Percentiles rank a stretch among this genome's conserved stretches.
These are phyloP conservation scores for Xestia c-nigrum DNA, from an alignment of 2,888 invertebrate genomes.

Conservation along the genomic window DNA sequence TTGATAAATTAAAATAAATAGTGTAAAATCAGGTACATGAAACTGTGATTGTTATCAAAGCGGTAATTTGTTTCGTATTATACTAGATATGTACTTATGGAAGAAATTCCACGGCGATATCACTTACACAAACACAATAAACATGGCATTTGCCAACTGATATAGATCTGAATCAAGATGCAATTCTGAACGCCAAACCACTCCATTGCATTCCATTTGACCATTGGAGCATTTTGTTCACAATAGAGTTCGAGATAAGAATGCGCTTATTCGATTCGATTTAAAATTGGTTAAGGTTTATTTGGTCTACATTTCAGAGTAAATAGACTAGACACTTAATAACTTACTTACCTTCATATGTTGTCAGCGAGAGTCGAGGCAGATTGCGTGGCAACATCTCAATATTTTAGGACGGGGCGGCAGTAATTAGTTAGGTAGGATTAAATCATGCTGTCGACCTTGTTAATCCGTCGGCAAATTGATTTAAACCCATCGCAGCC, in stretches of 20 bases:
- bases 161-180: conserved; percentile 52
- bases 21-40: conserved; percentile 12
- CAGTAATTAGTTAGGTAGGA: conserved; percentile 83
- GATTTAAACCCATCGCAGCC: conserved; percentile 71
- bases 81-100: conserved; percentile 53
- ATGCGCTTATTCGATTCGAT: conserved; percentile 63
- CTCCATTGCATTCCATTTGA: conserved; percentile 50
- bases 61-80: conserved; percentile 59
- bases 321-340: conserved; percentile 54
- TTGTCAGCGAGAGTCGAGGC: conserved; percentile 62
- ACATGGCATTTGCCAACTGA: conserved; percentile 57
- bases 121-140: conserved; percentile 67
- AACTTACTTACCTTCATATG: no score
- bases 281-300: conserved; percentile 66
- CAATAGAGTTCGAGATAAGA: conserved; percentile 14
- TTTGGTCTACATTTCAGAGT: conserved; percentile 70
- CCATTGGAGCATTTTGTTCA: conserved; percentile 64
- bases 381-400: conserved; percentile 68
- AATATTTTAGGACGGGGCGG: conserved; percentile 75
- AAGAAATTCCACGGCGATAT: conserved; percentile 67
- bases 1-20: conserved; percentile 31
- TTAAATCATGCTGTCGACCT: conserved; percentile 79
- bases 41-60: conserved; percentile 26
- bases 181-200: conserved; percentile 46
- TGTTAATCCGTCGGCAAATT: conserved; percentile 76